phyloP scores from a whole-genome alignment of 2,888 invertebrate species.

The Sminthurides aquaticus region DNA sequence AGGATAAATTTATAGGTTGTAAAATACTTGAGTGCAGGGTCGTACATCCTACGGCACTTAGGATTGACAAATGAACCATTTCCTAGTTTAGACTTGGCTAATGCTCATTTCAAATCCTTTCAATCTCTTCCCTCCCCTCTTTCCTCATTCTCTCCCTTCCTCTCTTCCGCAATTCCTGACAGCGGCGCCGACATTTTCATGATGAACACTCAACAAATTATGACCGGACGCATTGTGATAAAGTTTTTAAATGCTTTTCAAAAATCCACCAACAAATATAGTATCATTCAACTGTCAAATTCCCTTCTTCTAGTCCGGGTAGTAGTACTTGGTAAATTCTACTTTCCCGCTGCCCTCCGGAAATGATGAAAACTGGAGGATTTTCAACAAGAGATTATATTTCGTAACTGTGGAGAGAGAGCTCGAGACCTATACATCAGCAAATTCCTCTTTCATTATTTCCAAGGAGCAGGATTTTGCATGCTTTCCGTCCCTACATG shows the following conservation, averaged over 20 bases:
- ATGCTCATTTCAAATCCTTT: background rate
- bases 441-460: no score
- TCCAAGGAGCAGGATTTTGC: no score
- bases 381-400: no score
- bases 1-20: background rate
- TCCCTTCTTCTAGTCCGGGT: no score
- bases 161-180: conserved; percentile 1
- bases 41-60: background rate
- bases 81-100: background rate
- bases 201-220: conserved; percentile 8
- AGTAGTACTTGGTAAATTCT: no score
- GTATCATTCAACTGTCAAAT: no score
- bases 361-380: no score
- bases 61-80: background rate
- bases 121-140: background rate
- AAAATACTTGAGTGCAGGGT: background rate
- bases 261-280: no score
- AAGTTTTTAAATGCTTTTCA: background rate
- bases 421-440: no score
- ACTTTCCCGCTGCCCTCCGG: no score
- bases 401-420: no score
- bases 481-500: no score
- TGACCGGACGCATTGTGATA: conserved; percentile 3
- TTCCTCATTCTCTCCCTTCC: background rate
- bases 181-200: conserved; percentile 6